Percentiles rank a stretch among this genome's conserved stretches.
These are phyloP conservation scores for Tympanuchus pallidicinctus DNA, from an alignment of 2,113 vertebrate genomes.

Conservation along the genomic window DNA sequence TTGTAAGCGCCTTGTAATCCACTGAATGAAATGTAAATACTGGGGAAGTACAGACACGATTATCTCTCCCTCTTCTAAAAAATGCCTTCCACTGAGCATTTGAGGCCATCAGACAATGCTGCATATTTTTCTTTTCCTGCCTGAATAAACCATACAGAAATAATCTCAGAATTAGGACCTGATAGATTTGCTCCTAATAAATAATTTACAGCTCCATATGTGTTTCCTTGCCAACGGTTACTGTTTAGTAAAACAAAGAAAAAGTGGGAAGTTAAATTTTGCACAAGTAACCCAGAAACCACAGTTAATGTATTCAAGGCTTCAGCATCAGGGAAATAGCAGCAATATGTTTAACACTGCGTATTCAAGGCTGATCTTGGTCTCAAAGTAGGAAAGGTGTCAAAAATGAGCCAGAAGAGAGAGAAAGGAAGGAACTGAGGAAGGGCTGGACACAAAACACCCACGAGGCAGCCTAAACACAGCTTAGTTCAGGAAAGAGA, in stretches of 20 bases:
- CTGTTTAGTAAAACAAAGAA: slow-evolving; percentile 62
- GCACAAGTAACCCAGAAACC: slow-evolving; percentile 14
- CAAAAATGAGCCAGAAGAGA: background rate
- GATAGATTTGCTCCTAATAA: slow-evolving; percentile 67
- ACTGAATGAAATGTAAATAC: slow-evolving; percentile 35
- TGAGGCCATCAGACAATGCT: slow-evolving; percentile 27
- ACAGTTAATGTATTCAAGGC: background rate
- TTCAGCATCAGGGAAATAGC: background rate
- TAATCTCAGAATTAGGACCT: slow-evolving; percentile 69
- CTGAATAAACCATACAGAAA: slow-evolving; percentile 25
- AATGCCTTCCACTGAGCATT: background rate
- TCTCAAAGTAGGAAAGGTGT: background rate
- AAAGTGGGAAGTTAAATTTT: background rate
- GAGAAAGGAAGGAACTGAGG: background rate
- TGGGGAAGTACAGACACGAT: slow-evolving; percentile 6
- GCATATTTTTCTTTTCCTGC: slow-evolving; percentile 53
- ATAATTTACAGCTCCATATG: slow-evolving; percentile 72
- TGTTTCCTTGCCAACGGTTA: slow-evolving; percentile 58
- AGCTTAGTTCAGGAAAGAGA: background rate
- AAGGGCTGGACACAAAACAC: slow-evolving; percentile 8
- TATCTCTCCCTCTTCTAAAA: slow-evolving; percentile 49
- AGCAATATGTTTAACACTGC: background rate
- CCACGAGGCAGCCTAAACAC: background rate
- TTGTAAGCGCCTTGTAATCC: background rate
- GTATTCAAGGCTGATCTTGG: background rate